Base-by-base conservation (phyloP, 1,140 invertebrate species). In the Ceratosolen fusciceps region DNA sequence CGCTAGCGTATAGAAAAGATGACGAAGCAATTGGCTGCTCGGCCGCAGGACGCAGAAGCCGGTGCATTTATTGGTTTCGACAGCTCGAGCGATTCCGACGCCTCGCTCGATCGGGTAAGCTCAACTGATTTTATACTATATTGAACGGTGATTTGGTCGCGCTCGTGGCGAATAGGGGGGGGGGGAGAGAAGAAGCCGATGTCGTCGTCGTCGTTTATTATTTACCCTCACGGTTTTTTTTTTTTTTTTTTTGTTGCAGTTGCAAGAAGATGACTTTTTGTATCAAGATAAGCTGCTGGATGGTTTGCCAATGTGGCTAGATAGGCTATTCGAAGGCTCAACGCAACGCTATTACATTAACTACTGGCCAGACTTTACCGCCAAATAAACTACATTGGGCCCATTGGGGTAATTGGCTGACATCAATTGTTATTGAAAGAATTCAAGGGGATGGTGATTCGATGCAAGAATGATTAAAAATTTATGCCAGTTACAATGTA, bases 341-440 rank as follows among this genome's bases (percentile, higher is more conserved):
- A 98, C 98, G 12, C 95, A 96, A 86, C 94, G 97, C 84, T 99
- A 98, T 90, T 95, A 97, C 88, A 94, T 99, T 81, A 97, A 98
- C 88, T 98, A 98, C 90, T 99, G 98, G 98, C 98, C 98, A 26
- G 96, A 98, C 83, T 96, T 96, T 91, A 93, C 92, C 82, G 92
- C 91, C 84, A 93, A 93, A 87, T 93, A 92, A 92, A 80, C 34
- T 58, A 56, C 52, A n/a, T n/a, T n/a, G n/a, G n/a, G n/a, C n/a
- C n/a, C n/a, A n/a, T n/a, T n/a, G n/a, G 26, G 12, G 62, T 70
- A 49, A 71, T 21, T 56, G 43, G 70, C 26, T 39, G 54, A 49
- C 37, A 71, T 79, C 43, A 52, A 79, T 39, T 58, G 37, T 31
- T 54, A 34, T 31, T 24, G 16, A 65, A 67, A n/a, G 1, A 7